phyloP scores from a whole-genome alignment of 2,797 vertebrate species.

The Sebastes taczanowskii region DNA sequence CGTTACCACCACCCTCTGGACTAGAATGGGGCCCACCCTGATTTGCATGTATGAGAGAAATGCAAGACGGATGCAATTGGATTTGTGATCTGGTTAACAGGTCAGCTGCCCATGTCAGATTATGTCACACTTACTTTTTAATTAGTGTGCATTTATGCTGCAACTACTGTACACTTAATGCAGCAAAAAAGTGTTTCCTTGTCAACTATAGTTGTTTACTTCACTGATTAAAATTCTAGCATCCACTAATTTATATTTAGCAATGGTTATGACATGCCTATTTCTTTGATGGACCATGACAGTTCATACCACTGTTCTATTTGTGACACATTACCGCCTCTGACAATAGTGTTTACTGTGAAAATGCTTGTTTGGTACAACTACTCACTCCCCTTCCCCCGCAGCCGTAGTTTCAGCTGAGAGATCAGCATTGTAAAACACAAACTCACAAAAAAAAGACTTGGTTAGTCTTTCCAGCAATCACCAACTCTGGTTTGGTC shows the following conservation, averaged over 20 bases:
- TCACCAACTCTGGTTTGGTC: no score
- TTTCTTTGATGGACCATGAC: not conserved
- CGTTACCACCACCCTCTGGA: not conserved
- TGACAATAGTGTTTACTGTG: not conserved
- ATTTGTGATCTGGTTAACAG: not conserved
- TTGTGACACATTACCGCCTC: not conserved
- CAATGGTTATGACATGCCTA: not conserved
- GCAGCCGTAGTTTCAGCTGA: no score
- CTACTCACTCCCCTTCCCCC: not conserved
- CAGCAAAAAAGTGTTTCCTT: not conserved
- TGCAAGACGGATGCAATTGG: not conserved
- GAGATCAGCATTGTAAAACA: no score
- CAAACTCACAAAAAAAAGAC: no score
- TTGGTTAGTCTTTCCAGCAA: no score
- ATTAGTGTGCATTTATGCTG: not conserved
- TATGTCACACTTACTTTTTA: not conserved
- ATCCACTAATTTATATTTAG: not conserved
- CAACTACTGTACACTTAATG: not conserved
- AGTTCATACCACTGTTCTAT: not conserved
- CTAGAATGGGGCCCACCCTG: not conserved
- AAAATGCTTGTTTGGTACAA: not conserved
- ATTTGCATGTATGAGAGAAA: not conserved
- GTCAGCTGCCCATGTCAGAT: not conserved
- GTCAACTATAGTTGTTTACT: not conserved
- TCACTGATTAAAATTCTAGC: not conserved